Evolutionary conservation across 2,797 vertebrate genomes (phyloP), one percentile per base, ranked within the genome.

Genomic region (Gobionotothen gibberifrons): DNA sequence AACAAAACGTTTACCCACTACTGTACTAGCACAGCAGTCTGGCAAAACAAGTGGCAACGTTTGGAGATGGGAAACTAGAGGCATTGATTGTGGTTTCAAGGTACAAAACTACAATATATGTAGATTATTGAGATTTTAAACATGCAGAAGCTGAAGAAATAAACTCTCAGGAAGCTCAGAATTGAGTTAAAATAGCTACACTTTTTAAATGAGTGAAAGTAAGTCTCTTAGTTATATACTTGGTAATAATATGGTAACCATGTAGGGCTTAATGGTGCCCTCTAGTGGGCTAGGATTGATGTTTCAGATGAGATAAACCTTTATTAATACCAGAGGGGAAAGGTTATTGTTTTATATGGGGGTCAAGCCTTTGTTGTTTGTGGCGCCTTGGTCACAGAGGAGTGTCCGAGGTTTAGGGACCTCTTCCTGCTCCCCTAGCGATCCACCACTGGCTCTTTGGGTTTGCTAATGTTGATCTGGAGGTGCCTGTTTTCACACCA

Each of bases 201-300:
- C 32, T 19, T 57, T 3, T 9, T 9, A 61, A 62, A 53, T 26
- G 0, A 14, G 21, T 36, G 44, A 57, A 13, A 2, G 13, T 2
- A 10, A 14, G 13, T 36, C 2, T 54, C 32, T 9, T 22, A 6
- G 14, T 55, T 55, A 54, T 47, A 14, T 9, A 14, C 40, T 26
- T 62, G 5, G 19, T 42, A 19, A 47, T 29, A 26, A 59, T 47
- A 9, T 10, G 10, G 11, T 22, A 49, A 21, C 44, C 5, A 15
- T 42, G 4, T 7, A 3, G 19, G n/a, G 16, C 67, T 46, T 4
- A 6, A 1, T 63, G 29, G 61, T 7, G 55, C 57, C 85, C 79
- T 73, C 77, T 77, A 56, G 70, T 85, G 86, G 79, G 3, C 17
- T 48, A 5, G 1, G 5, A n/a, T 12, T 29, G 5, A 39, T 46